Evolutionary conservation across 2,888 invertebrate genomes (phyloP).

Genomic region (Idaea straminata): DNA sequence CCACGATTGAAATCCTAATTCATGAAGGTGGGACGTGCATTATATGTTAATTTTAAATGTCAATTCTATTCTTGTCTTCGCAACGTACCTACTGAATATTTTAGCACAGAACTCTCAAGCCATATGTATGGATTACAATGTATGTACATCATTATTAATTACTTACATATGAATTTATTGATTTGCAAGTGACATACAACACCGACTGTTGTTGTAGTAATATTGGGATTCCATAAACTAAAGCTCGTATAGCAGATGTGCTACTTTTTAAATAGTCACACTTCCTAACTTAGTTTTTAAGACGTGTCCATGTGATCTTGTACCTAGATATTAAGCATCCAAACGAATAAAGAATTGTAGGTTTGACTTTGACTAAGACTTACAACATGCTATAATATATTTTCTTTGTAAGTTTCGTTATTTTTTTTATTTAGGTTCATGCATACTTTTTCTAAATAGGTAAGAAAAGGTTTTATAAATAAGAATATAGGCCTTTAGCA

Average conservation of each 20-base stretch:
- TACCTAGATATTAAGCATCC: too few species aligned
- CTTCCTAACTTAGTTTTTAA: too few species aligned
- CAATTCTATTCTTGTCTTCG: not conserved
- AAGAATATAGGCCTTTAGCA: too few species aligned
- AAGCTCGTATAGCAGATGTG: not conserved
- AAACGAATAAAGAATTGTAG: too few species aligned
- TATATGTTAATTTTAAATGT: not conserved
- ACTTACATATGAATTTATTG: not conserved
- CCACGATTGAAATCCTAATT: not conserved
- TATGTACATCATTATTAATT: not conserved
- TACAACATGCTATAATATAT: too few species aligned
- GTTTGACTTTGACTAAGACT: too few species aligned
- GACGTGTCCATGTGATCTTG: too few species aligned
- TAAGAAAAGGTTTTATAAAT: too few species aligned
- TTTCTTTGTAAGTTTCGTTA: too few species aligned
- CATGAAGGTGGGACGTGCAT: not conserved
- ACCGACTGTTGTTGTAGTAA: not conserved
- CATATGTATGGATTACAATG: not conserved
- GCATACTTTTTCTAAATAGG: too few species aligned
- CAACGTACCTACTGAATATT: not conserved
- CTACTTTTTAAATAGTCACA: too few species aligned
- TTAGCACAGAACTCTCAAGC: not conserved
- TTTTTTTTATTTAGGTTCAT: too few species aligned
- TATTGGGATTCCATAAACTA: not conserved
- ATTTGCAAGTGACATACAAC: not conserved